Percentiles rank a stretch among this genome's conserved stretches.
phyloP scores from a whole-genome alignment of 2,113 vertebrate species.

The Vidua chalybeata region DNA sequence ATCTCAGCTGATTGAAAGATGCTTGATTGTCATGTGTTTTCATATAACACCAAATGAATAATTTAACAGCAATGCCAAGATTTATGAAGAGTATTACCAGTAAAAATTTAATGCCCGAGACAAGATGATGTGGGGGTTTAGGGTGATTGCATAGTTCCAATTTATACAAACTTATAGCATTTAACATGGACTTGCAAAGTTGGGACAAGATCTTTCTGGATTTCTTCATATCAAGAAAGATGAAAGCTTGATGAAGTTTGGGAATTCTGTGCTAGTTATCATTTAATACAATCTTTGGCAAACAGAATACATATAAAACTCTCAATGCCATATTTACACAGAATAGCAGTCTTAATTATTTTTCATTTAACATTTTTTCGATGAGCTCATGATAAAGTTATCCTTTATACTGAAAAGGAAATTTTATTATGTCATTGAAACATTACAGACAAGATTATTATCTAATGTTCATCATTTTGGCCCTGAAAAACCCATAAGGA shows the following conservation, averaged over 20 bases:
- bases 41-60: conserved; percentile 71
- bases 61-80: conserved; percentile 72
- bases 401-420: background rate
- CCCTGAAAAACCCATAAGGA: background rate
- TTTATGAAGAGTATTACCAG: conserved; percentile 70
- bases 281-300: background rate
- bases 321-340: background rate
- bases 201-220: background rate
- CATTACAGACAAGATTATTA: background rate
- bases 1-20: conserved; percentile 64
- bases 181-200: background rate
- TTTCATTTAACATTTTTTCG: conserved; percentile 11
- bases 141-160: background rate
- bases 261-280: background rate
- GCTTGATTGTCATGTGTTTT: conserved; percentile 68
- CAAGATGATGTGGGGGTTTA: conserved; percentile 9
- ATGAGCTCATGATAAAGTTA: background rate
- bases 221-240: background rate
- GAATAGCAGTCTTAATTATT: background rate
- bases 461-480: background rate
- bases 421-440: background rate
- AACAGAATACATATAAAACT: background rate
- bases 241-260: background rate
- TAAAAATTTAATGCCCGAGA: conserved; percentile 61
- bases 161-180: background rate